A percentile compares a stretch with the other conserved stretches of the same genome.
These are phyloP conservation scores for Ips nitidus DNA, from an alignment of 1,140 invertebrate species.

Conservation along the genomic window DNA sequence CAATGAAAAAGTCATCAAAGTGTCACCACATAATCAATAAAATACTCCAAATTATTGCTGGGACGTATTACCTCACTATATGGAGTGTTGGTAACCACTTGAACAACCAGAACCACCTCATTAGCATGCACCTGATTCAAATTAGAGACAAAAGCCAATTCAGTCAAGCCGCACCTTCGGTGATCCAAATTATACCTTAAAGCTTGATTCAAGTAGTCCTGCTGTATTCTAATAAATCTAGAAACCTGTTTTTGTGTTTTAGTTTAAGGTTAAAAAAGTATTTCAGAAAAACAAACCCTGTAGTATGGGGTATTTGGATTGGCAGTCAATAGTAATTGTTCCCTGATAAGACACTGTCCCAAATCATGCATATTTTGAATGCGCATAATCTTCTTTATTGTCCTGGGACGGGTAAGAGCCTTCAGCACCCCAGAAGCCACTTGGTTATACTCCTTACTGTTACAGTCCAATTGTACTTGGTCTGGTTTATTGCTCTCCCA, in stretches of 20 bases:
- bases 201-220: neutral
- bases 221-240: conserved; percentile 25
- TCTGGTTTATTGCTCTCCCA: neutral
- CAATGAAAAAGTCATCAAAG: too few species aligned
- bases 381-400: neutral
- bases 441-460: neutral
- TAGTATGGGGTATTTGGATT: neutral
- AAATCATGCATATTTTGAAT: conserved; percentile 24
- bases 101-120: neutral
- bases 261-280: too few species aligned
- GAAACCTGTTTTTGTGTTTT: conserved; percentile 9
- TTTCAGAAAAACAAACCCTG: neutral
- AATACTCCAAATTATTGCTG: conserved; percentile 32
- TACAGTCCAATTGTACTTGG: neutral
- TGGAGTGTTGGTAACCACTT: neutral
- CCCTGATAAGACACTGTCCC: conserved; percentile 20
- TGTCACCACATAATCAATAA: conserved; percentile 29
- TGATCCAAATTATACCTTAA: conserved; percentile 31
- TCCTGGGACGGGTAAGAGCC: neutral
- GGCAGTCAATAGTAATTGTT: conserved; percentile 5
- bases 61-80: neutral
- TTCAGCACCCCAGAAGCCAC: neutral
- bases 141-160: conserved; percentile 2
- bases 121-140: neutral
- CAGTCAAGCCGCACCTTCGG: conserved; percentile 24